Evolutionary conservation across 1,140 invertebrate species (phyloP).

Genomic region (Apis laboriosa): DNA sequence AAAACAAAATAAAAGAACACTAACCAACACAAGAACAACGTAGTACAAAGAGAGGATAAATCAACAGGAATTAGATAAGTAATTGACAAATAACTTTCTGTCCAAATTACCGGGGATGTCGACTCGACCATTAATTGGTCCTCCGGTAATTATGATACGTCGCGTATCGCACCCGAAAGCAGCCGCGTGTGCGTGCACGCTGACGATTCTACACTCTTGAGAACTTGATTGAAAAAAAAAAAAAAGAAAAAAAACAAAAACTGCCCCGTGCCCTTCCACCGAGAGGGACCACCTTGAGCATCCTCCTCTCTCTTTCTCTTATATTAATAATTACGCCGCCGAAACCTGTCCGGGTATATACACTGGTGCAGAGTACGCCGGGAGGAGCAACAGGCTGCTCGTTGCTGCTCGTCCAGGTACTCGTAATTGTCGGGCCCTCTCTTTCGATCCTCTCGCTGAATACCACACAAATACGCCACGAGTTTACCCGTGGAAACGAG

Average conservation of each 20-base stretch:
- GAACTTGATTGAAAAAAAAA: slow-evolving; percentile 17
- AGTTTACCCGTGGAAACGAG: slow-evolving; percentile 38
- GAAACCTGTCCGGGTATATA: slow-evolving; percentile 69
- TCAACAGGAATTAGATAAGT: background rate
- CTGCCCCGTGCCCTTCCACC: slow-evolving; percentile 35
- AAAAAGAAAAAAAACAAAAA: slow-evolving; percentile 11
- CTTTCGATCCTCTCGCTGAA: slow-evolving; percentile 57
- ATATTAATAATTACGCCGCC: slow-evolving; percentile 72
- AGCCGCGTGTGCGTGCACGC: slow-evolving; percentile 25
- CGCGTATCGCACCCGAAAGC: slow-evolving; percentile 12
- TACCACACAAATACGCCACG: slow-evolving; percentile 55
- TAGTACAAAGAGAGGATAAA: background rate
- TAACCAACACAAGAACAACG: too few relatives aligned
- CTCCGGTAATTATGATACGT: slow-evolving; percentile 31
- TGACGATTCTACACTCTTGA: background rate
- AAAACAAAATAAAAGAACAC: background rate
- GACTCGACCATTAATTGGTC: slow-evolving; percentile 21
- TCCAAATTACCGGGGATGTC: slow-evolving; percentile 9
- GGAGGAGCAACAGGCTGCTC: slow-evolving; percentile 48
- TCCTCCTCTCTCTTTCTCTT: slow-evolving; percentile 51
- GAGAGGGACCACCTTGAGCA: slow-evolving; percentile 55
- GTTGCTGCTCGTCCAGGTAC: slow-evolving; percentile 60
- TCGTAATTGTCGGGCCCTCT: slow-evolving; percentile 60
- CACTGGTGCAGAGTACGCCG: slow-evolving; percentile 57
- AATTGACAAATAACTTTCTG: background rate